Evolutionary conservation across 2,888 invertebrate genomes (phyloP).

Genomic region (Calliopum simillimum): DNA sequence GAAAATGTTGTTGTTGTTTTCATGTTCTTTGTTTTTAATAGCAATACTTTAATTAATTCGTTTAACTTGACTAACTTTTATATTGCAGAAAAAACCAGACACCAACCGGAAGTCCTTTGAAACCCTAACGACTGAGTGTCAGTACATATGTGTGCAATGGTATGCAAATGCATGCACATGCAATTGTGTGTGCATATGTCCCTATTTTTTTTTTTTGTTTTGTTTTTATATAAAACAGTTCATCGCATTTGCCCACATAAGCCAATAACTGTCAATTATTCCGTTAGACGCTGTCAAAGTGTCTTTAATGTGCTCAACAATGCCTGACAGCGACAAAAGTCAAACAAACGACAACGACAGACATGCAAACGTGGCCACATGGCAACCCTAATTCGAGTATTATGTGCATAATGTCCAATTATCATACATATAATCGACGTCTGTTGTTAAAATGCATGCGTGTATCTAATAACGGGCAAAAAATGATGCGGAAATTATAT

Average conservation of each 20-base stretch:
- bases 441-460: too few species aligned
- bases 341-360: background rate
- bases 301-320: constrained; percentile 23
- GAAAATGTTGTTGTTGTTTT: background rate
- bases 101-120: background rate
- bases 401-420: constrained; percentile 7
- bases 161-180: background rate
- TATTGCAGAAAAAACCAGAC: background rate
- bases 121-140: background rate
- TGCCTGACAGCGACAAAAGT: constrained; percentile 3
- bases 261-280: constrained; percentile 30
- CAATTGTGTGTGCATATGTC: background rate
- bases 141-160: background rate
- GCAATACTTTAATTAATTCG: constrained; percentile 21
- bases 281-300: constrained; percentile 28
- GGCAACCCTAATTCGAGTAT: too few species aligned
- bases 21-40: background rate
- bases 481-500: too few species aligned
- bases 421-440: too few species aligned
- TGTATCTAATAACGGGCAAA: too few species aligned
- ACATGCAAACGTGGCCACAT: constrained; percentile 9
- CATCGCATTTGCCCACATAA: background rate
- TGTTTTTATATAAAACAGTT: background rate
- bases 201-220: background rate
- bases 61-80: constrained; percentile 4